Conservation (phyloP, 2,797 vertebrate genomes). For the Micropoecilia bifurca region DNA sequence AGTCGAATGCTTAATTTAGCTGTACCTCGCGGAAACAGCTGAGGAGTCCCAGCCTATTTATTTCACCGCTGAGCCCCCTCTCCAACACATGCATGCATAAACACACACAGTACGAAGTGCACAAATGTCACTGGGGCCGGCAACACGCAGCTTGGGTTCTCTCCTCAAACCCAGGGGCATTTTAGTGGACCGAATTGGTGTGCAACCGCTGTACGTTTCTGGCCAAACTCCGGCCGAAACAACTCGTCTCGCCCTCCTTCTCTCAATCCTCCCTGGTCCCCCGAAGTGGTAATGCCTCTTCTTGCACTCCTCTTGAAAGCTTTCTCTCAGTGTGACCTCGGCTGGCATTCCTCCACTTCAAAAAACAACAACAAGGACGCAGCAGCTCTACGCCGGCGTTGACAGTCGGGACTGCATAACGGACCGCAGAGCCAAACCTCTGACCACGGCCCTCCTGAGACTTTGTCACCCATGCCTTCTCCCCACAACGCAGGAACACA, state of each 20-base stretch:
- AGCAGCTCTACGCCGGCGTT: conserved; percentile 44
- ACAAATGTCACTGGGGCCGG: conserved; percentile 49
- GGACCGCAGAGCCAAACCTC: conserved; percentile 9
- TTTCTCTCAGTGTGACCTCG: conserved; percentile 68
- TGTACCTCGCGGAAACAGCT: conserved; percentile 82
- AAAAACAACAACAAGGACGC: conserved; percentile 76
- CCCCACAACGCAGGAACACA: conserved; percentile 13
- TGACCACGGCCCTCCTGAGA: conserved; percentile 48
- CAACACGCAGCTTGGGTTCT: conserved; percentile 45
- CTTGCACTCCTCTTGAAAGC: conserved; percentile 45
- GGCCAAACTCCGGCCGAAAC: conserved; percentile 29
- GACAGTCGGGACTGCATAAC: conserved; percentile 44
- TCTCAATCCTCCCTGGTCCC: conserved; percentile 21
- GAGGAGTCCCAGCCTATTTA: conserved; percentile 81
- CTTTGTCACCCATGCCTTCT: conserved; percentile 5
- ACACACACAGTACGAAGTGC: conserved; percentile 29
- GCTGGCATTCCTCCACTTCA: conserved; percentile 69
- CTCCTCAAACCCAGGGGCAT: conserved; percentile 11
- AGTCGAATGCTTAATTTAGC: conserved; percentile 81
- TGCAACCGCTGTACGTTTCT: not conserved
- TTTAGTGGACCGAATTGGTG: conserved; percentile 7
- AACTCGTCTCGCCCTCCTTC: conserved; percentile 34
- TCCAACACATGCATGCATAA: conserved; percentile 19
- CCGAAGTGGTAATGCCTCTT: conserved; percentile 36
- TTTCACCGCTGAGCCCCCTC: conserved; percentile 69